Evolutionary conservation across 2,113 vertebrate genomes (phyloP).

Genomic region (Lathamus discolor): DNA sequence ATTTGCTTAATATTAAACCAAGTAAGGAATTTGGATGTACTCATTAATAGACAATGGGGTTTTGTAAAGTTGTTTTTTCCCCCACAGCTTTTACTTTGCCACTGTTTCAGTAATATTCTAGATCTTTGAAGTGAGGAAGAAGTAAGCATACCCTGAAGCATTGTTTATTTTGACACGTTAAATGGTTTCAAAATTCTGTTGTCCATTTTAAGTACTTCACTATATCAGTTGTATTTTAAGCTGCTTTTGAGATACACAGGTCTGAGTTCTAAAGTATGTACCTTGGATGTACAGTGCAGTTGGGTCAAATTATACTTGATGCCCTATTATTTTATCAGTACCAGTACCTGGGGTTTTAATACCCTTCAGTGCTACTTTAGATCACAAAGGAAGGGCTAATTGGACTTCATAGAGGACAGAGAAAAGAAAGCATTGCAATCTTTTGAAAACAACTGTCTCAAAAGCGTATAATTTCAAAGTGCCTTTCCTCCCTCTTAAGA

Average conservation of each 20-base stretch:
- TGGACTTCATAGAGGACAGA: neutral
- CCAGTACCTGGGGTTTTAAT: neutral
- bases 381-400: neutral
- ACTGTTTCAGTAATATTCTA: neutral
- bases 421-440: neutral
- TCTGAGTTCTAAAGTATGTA: neutral
- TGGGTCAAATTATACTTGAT: neutral
- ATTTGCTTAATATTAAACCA: neutral
- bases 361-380: neutral
- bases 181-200: neutral
- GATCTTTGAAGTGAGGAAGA: neutral
- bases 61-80: neutral
- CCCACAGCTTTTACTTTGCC: neutral
- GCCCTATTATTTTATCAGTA: neutral
- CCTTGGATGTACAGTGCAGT: neutral
- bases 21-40: neutral
- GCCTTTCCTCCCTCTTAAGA: neutral
- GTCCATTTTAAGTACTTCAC: neutral
- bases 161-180: neutral
- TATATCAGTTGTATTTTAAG: neutral
- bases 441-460: neutral
- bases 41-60: accelerated
- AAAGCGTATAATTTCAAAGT: neutral
- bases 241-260: neutral
- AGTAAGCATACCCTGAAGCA: neutral